Evolutionary conservation across 2,113 vertebrate genomes (phyloP), one percentile per base, ranked within the genome.

Genomic region (Sprattus sprattus): DNA sequence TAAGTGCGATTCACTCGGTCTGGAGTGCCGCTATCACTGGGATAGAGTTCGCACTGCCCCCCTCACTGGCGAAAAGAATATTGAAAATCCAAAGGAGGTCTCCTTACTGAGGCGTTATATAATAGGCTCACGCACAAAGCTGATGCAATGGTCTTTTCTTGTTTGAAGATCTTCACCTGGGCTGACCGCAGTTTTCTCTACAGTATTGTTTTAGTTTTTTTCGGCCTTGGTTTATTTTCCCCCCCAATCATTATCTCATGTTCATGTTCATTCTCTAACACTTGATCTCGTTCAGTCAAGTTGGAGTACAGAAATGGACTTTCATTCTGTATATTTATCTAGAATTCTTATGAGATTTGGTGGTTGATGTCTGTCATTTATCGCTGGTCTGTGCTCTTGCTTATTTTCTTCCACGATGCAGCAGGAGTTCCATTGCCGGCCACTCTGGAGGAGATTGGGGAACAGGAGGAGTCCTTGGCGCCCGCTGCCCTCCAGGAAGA

Each of bases 371-470:
- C 15, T 25, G 64, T 9, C 3, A 32, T 32, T 71, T 28, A 71
- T 78, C 4, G 25, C 44, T 39, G 28, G 25, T 78, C 71, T 16
- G 25, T 39, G 39, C 39, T 39, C 39, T 39, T 39, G 39, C 39
- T 39, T 39, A 39, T 39, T 78, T 16, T 78, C 32, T 39, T 11
- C 71, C 28, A 39, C 13, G 71, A 78, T 16, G 71, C 28, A 10
- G 39, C 71, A 78, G 71, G 71, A 78, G 15, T 78, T 39, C 71
- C 71, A 39, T 32, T 78, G 71, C 71, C 13, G 2, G 71, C 71
- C 13, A 94, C 95, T 86, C 92, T 97, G 90, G 96, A 96, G 88
- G 97, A 96, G 91, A 97, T 98, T 85, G 94, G 93, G 92, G 97
- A 98, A 91, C 96, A 95, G 87, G 97, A 98, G 87, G 97, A 98